Conservation (phyloP, 2,888 invertebrate genomes). For the Metallyticus violacea region DNA sequence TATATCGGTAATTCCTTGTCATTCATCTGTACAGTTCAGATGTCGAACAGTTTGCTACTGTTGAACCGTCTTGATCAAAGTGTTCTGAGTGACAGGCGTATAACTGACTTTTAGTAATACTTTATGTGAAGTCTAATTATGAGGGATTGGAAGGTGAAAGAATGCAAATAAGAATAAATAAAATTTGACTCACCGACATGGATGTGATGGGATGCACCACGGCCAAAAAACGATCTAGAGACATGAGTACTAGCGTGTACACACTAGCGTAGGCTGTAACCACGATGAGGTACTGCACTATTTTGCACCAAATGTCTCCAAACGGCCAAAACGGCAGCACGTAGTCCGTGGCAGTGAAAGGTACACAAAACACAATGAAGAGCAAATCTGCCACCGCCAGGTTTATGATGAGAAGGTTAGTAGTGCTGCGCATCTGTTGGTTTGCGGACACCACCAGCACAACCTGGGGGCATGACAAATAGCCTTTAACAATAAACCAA, state of each 20-base stretch:
- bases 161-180: not conserved
- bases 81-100: too few species aligned
- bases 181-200: conserved; percentile 59
- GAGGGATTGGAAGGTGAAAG: too few species aligned
- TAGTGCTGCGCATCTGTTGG: conserved; percentile 89
- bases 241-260: conserved; percentile 92
- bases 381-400: conserved; percentile 86
- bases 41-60: too few species aligned
- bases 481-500: too few species aligned
- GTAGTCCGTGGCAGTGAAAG: conserved; percentile 89
- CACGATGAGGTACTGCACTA: conserved; percentile 86
- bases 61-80: too few species aligned
- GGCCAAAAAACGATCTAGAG: conserved; percentile 85
- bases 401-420: conserved; percentile 88
- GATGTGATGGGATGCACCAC: conserved; percentile 90
- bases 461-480: too few species aligned
- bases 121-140: too few species aligned
- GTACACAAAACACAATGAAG: conserved; percentile 91
- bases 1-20: too few species aligned
- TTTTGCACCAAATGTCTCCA: conserved; percentile 85
- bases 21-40: too few species aligned
- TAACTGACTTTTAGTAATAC: too few species aligned
- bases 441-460: conserved; percentile 85
- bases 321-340: conserved; percentile 87
- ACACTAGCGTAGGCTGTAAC: conserved; percentile 92